Conservation (phyloP, 2,797 vertebrate genomes). For the Hippocampus kuda region DNA sequence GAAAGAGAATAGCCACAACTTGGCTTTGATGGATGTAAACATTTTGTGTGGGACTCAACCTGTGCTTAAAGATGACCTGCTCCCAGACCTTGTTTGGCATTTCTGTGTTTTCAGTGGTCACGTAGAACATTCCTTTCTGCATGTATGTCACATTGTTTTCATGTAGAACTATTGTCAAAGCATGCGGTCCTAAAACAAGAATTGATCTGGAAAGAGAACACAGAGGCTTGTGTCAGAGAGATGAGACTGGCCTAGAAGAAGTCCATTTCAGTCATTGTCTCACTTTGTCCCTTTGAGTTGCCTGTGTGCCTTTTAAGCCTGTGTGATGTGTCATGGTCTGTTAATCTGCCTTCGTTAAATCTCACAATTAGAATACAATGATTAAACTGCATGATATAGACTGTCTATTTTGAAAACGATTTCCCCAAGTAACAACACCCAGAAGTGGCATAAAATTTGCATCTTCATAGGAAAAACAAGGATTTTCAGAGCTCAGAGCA, state of each 20-base stretch:
- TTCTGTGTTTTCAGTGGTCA: neutral
- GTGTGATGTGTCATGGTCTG: neutral
- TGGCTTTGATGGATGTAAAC: neutral
- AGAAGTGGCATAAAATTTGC: neutral
- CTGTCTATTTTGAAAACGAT: neutral
- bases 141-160: conserved; percentile 1
- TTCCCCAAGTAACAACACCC: neutral
- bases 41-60: neutral
- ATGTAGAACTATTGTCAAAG: conserved; percentile 2
- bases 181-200: neutral
- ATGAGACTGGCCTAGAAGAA: neutral
- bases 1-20: neutral
- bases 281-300: neutral
- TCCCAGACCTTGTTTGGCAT: neutral
- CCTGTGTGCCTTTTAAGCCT: neutral
- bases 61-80: neutral
- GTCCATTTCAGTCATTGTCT: conserved; percentile 3
- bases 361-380: neutral
- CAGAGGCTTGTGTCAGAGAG: neutral
- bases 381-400: neutral
- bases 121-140: neutral
- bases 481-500: no score
- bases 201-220: neutral
- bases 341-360: neutral
- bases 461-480: neutral